phyloP scores from a whole-genome alignment of 2,888 invertebrate genomes.

The Athetis lepigone region DNA sequence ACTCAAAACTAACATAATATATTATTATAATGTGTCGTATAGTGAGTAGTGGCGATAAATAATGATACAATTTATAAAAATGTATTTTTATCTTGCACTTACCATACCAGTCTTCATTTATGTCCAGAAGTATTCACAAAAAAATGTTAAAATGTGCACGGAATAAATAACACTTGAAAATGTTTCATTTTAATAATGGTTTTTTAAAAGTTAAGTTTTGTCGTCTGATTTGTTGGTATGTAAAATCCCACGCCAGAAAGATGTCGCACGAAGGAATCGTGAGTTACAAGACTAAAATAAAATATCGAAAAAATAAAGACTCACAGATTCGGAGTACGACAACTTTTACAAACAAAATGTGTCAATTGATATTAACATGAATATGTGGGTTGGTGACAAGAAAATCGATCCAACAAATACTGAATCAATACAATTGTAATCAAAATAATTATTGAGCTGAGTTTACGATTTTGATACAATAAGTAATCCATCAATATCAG shows the following conservation, averaged over 20 bases:
- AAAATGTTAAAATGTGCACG: constrained; percentile 64
- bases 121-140: constrained; percentile 63
- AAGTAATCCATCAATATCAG: constrained; percentile 20
- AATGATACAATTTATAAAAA: constrained; percentile 59
- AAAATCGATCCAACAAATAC: constrained; percentile 66
- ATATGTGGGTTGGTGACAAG: constrained; percentile 68
- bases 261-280: constrained; percentile 54
- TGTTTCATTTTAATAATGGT: constrained; percentile 57
- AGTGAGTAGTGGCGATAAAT: constrained; percentile 66
- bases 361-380: constrained; percentile 72
- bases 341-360: constrained; percentile 77
- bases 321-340: constrained; percentile 65
- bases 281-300: constrained; percentile 34
- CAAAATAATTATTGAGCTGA: constrained; percentile 17
- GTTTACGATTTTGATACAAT: constrained; percentile 13
- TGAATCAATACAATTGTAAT: constrained; percentile 10
- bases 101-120: constrained; percentile 63
- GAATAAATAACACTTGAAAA: constrained; percentile 59
- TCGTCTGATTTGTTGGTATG: constrained; percentile 56
- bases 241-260: constrained; percentile 64
- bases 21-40: constrained; percentile 45
- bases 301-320: constrained; percentile 15
- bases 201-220: constrained; percentile 51
- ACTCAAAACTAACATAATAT: constrained; percentile 60
- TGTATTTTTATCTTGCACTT: constrained; percentile 64